Evolutionary conservation across 1,140 invertebrate genomes (phyloP).

Genomic region (Atta texana): DNA sequence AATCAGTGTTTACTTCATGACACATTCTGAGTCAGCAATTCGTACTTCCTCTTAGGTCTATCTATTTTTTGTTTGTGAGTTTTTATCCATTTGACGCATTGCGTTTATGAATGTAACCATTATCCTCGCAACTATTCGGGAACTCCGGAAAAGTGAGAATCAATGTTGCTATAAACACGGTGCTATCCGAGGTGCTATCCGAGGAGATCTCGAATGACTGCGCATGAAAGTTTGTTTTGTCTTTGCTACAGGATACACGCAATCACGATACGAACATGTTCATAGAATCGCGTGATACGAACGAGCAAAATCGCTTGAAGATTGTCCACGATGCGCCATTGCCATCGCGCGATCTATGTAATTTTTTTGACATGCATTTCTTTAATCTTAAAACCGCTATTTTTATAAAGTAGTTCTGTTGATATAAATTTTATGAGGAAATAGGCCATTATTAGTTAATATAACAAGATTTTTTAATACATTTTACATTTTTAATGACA

Average conservation of each 20-base stretch:
- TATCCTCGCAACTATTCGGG: background rate
- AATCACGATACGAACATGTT: slow-evolving; percentile 9
- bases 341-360: background rate
- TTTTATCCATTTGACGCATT: background rate
- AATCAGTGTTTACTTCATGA: background rate
- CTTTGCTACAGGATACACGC: slow-evolving; percentile 13
- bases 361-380: background rate
- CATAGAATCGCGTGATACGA: slow-evolving; percentile 47
- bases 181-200: too few species aligned
- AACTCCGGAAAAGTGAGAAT: background rate
- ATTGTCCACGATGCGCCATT: slow-evolving; percentile 45
- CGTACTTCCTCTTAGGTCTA: background rate
- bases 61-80: background rate
- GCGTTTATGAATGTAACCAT: background rate
- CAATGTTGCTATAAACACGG: too few species aligned
- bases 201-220: background rate
- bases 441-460: too few species aligned
- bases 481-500: too few species aligned
- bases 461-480: too few species aligned
- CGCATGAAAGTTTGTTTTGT: slow-evolving; percentile 31
- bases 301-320: slow-evolving; percentile 41
- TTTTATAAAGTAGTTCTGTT: too few species aligned
- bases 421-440: too few species aligned
- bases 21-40: slow-evolving; percentile 4
- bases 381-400: too few species aligned